Conservation (phyloP, 2,797 vertebrate genomes). For the Xyrichtys novacula region DNA sequence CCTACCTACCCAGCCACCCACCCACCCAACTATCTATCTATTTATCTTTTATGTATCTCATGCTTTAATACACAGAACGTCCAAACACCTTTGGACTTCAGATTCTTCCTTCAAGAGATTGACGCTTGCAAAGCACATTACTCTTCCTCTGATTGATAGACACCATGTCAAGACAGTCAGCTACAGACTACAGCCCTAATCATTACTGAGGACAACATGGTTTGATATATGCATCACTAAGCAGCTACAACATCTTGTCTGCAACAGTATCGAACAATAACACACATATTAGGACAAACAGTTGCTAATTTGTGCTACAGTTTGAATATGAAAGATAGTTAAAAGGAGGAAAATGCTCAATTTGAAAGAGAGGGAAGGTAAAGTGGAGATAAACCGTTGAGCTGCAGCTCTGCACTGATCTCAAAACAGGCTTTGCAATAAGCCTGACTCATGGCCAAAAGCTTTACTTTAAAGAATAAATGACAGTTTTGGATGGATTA, state of each 20-base stretch:
- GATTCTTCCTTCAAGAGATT: no score
- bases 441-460: not conserved
- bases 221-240: constrained; percentile 19
- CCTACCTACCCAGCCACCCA: no score
- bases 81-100: no score
- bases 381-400: not conserved
- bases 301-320: not conserved
- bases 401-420: not conserved
- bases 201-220: constrained; percentile 6
- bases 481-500: not conserved
- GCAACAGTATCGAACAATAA: constrained; percentile 2
- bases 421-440: not conserved
- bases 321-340: not conserved
- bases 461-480: not conserved
- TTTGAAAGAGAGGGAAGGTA: not conserved
- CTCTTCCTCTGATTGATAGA: no score
- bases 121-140: no score
- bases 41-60: no score
- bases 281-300: not conserved
- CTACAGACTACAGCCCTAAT: no score
- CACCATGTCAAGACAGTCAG: no score
- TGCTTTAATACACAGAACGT: no score
- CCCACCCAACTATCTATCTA: no score
- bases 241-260: constrained; percentile 10
- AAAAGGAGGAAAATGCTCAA: not conserved